Conservation (phyloP, 2,113 vertebrate genomes). For the Lanius collurio region DNA sequence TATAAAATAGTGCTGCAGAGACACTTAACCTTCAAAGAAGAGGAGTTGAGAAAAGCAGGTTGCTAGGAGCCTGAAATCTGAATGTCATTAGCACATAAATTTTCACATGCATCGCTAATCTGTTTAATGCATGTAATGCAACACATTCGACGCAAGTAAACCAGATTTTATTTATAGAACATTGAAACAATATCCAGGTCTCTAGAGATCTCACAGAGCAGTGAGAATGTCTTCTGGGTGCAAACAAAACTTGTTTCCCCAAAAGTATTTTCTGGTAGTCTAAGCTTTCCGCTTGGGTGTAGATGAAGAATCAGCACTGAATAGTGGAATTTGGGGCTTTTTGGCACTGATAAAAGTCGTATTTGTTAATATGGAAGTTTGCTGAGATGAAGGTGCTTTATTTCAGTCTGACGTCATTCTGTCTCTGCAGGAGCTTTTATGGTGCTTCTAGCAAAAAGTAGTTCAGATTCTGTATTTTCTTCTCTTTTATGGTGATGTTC, state of each 20-base stretch:
- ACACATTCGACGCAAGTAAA: neutral
- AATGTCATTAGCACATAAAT: neutral
- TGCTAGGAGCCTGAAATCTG: neutral
- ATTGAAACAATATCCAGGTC: neutral
- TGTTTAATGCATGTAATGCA: neutral
- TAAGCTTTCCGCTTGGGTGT: neutral
- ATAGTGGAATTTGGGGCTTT: neutral
- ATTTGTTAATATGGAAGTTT: neutral
- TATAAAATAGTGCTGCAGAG: neutral
- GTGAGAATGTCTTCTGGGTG: neutral
- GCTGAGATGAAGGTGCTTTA: neutral
- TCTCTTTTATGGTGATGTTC: neutral
- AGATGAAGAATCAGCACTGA: neutral
- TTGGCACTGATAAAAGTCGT: neutral
- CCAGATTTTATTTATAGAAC: neutral
- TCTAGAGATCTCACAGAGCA: neutral
- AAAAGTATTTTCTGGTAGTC: neutral
- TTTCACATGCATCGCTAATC: neutral
- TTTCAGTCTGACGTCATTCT: neutral
- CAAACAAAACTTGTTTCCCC: neutral
- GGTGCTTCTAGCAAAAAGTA: neutral
- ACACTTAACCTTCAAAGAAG: neutral
- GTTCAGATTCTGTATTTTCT: neutral
- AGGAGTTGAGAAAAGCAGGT: neutral
- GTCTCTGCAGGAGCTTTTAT: neutral